Conservation (phyloP, 2,797 vertebrate species). For the Muraenolepis orangiensis region DNA sequence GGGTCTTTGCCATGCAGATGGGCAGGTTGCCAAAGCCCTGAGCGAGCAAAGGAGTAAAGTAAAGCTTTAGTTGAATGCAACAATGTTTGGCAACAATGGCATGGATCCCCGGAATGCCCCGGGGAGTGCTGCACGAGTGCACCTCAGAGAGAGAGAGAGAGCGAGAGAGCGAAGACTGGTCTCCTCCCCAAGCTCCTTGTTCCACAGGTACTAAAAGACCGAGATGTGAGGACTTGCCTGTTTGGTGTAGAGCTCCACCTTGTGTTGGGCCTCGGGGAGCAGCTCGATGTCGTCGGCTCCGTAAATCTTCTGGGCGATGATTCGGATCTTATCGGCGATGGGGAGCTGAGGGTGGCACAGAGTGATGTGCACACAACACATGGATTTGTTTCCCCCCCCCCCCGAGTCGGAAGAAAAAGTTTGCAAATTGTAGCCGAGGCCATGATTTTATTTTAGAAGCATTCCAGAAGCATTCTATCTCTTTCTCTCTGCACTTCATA, state of each 20-base stretch:
- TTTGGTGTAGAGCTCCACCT: constrained; percentile 89
- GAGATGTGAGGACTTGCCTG: constrained; percentile 73
- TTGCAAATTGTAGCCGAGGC: not conserved
- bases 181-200: not conserved
- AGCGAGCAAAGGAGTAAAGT: constrained; percentile 7
- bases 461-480: not conserved
- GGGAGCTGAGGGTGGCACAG: constrained; percentile 74
- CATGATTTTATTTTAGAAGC: not conserved
- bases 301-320: constrained; percentile 93
- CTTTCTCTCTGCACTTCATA: too few species aligned
- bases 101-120: not conserved
- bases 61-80: not conserved
- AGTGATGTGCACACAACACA: not conserved
- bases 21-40: constrained; percentile 92
- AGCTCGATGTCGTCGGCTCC: constrained; percentile 93
- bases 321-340: constrained; percentile 87
- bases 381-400: not conserved
- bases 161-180: too few species aligned
- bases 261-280: constrained; percentile 88
- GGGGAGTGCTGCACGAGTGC: too few species aligned
- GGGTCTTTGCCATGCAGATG: constrained; percentile 98
- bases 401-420: not conserved
- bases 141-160: not conserved
- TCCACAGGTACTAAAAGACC: too few species aligned
- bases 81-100: not conserved